Evolutionary conservation across 1,140 invertebrate genomes (phyloP).

Genomic region (Calephelis nemesis): DNA sequence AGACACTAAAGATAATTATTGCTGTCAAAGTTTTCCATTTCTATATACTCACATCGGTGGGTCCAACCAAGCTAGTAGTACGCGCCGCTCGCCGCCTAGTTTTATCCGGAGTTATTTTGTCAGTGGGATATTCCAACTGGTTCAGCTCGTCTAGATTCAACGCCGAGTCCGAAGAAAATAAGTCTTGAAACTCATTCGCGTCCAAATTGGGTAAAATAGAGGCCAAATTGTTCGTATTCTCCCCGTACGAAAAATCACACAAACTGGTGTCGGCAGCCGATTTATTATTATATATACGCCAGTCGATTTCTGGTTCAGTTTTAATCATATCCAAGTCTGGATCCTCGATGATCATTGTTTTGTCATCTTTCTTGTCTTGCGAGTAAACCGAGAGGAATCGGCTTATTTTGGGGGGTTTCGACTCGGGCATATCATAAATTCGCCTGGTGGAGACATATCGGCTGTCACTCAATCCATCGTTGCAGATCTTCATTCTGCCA

Average conservation of each 20-base stretch:
- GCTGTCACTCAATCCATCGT: slow-evolving; percentile 30
- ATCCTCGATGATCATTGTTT: slow-evolving; percentile 46
- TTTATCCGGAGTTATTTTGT: slow-evolving; percentile 38
- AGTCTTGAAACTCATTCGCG: slow-evolving; percentile 49
- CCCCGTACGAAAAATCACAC: slow-evolving; percentile 53
- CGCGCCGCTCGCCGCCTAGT: slow-evolving; percentile 39
- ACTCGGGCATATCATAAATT: slow-evolving; percentile 46
- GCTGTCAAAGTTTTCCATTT: neutral
- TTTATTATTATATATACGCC: slow-evolving; percentile 43
- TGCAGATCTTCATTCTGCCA: slow-evolving; percentile 49
- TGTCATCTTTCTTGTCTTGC: slow-evolving; percentile 44
- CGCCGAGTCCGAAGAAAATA: slow-evolving; percentile 43
- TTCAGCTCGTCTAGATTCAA: slow-evolving; percentile 45
- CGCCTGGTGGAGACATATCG: slow-evolving; percentile 30
- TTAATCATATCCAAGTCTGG: slow-evolving; percentile 53
- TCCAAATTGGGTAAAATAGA: slow-evolving; percentile 45
- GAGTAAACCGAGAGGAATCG: slow-evolving; percentile 32
- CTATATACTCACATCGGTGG: slow-evolving; percentile 28
- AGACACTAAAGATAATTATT: too few species aligned
- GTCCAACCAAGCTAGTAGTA: slow-evolving; percentile 39
- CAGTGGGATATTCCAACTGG: slow-evolving; percentile 34
- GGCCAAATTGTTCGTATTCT: slow-evolving; percentile 39
- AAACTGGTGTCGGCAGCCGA: slow-evolving; percentile 42
- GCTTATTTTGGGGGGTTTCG: slow-evolving; percentile 33
- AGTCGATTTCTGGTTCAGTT: slow-evolving; percentile 52